Percentiles rank a stretch among this genome's conserved stretches.
These are phyloP conservation scores for Triplophysa tibetana DNA, from an alignment of 2,113 vertebrate genomes.

Conservation along the genomic window DNA sequence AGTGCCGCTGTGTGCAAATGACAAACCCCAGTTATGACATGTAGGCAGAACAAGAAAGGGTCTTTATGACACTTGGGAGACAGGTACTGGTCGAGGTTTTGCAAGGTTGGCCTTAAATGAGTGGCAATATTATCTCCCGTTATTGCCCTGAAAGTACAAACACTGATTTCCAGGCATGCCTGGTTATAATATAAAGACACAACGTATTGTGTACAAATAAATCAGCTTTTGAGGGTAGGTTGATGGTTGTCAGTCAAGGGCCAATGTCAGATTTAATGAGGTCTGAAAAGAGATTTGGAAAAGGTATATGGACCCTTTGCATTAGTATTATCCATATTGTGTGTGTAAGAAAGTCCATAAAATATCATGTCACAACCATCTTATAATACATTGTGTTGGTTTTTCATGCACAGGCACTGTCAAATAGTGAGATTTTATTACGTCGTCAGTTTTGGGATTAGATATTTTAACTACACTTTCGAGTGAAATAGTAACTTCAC, in stretches of 20 bases:
- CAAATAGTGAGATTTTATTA: not conserved
- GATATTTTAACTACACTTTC: not conserved
- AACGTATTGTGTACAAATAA: not conserved
- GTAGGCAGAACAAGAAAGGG: constrained; percentile 51
- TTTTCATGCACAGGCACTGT: not conserved
- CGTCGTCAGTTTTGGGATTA: not conserved
- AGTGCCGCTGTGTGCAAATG: constrained; percentile 60
- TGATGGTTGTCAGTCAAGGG: constrained; percentile 35
- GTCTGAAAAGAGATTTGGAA: not conserved
- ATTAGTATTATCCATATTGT: constrained; percentile 7
- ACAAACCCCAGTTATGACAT: constrained; percentile 60
- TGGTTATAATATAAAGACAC: constrained; percentile 21
- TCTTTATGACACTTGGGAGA: constrained; percentile 46
- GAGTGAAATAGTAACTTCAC: not conserved
- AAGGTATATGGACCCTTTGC: constrained; percentile 16
- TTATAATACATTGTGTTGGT: not conserved
- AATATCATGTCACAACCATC: not conserved
- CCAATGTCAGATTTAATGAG: constrained; percentile 28
- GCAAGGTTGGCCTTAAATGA: constrained; percentile 37
- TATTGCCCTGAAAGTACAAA: constrained; percentile 38
- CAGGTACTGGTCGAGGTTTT: constrained; percentile 40
- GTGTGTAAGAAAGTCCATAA: not conserved
- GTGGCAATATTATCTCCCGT: constrained; percentile 39
- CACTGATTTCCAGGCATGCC: not conserved
- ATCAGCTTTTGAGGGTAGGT: not conserved